Evolutionary conservation across 2,113 vertebrate genomes (phyloP).

Genomic region (Clarias batrachus): DNA sequence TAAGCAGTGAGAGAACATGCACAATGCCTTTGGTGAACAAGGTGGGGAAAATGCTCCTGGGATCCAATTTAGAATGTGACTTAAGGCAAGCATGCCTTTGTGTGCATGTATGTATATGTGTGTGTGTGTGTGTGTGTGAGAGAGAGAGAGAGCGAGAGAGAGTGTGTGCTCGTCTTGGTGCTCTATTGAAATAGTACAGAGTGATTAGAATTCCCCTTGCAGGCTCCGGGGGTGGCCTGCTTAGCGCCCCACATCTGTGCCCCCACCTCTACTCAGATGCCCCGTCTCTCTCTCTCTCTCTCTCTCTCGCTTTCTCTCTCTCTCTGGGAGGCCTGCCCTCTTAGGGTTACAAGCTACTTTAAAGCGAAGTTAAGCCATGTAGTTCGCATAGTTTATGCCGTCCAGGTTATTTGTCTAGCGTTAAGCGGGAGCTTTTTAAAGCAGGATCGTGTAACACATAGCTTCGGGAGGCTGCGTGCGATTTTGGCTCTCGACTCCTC

Average conservation of each 20-base stretch:
- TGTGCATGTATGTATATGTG: constrained; percentile 42
- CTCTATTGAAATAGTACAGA: constrained; percentile 67
- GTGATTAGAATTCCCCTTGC: constrained; percentile 68
- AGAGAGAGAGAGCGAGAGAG: constrained; percentile 37
- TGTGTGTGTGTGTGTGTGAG: constrained; percentile 45
- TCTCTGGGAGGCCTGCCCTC: constrained; percentile 55
- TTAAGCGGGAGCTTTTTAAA: constrained; percentile 61
- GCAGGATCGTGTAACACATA: constrained; percentile 61
- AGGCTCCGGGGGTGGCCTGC: constrained; percentile 61
- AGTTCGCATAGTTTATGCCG: constrained; percentile 64
- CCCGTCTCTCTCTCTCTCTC: constrained; percentile 36
- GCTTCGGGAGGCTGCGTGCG: constrained; percentile 38
- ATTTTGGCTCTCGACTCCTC: background rate
- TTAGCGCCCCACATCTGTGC: constrained; percentile 47
- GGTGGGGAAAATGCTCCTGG: constrained; percentile 84
- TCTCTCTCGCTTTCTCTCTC: background rate
- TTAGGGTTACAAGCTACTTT: constrained; percentile 61
- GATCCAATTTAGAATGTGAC: constrained; percentile 94
- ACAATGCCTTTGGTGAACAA: constrained; percentile 86
- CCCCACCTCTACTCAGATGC: constrained; percentile 47
- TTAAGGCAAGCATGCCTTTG: constrained; percentile 81
- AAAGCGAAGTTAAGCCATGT: constrained; percentile 58
- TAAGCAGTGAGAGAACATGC: constrained; percentile 84
- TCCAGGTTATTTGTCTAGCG: constrained; percentile 65
- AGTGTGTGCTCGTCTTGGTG: constrained; percentile 71